Base-by-base conservation (phyloP, 2,113 vertebrate species). In the Scolopax mira region DNA sequence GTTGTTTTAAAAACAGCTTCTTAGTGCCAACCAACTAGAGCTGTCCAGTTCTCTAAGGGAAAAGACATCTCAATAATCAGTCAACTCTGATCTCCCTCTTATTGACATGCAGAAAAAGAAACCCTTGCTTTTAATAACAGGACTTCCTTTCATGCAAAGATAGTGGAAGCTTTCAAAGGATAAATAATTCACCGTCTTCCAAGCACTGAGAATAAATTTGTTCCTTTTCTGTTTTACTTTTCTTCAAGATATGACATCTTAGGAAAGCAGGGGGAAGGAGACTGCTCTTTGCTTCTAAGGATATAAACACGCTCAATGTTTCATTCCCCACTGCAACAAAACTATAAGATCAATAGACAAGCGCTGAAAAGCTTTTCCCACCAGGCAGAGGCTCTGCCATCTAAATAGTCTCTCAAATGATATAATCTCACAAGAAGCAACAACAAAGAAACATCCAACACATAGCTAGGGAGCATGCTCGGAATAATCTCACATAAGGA, bases 121-220 rank as follows among this genome's bases (percentile, higher is more conserved):
- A 96, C 51, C 77, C 89, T 97, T 60, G 11, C 85, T 97, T 97
- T 97, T 95, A 97, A 95, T 97, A 96, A 97, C 71, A 97, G 72
- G 80, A 72, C 94, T 97, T 93, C 75, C 83, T 98, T 97, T 97
- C 94, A 96, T 97, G 94, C 77, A 96, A 95, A 97, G 93, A 98
- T 94, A 94, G 96, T 87, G 61, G 85, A 98, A 96, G 92, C 93
- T 98, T 97, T 97, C 96, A 97, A 90, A 97, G 57, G 91, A 98
- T 98, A 97, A 98, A 98, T 98, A 98, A 98, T 98, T 97, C 97
- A 98, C 97, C 39, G 4, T 91, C 92, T 96, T 96, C 94, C 85
- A 96, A 92, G 95, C 96, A 94, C 95, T 86, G 91, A 97, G 97
- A 98, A 98, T 97, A 98, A 98, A 97, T 96, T 95, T 97, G 87